Evolutionary conservation across 1,140 invertebrate species (phyloP), one percentile per base, ranked within the genome.

Genomic region (Nasonia vitripennis): DNA sequence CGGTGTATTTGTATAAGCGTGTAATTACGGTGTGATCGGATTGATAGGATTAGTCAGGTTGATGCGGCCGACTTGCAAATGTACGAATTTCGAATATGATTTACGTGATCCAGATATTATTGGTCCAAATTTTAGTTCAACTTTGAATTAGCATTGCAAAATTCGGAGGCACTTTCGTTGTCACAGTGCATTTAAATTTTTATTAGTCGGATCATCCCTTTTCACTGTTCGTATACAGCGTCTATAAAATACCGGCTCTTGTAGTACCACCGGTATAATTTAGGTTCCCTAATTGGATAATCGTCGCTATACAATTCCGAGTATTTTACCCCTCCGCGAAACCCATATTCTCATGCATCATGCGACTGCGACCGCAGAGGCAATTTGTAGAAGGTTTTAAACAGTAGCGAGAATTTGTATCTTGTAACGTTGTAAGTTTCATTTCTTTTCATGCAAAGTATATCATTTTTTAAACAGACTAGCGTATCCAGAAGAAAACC

Each of bases 281-380:
- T 37, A 78, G 75, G 27, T 10, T n/a, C 20, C 41, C 34, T 27
- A 78, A 78, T 78, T 51, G 75, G 75, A 78, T 78, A 48, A 78
- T 78, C 45, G 75, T 45, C 75, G 9, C 75, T 34, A 20, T 34
- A 37, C 34, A 45, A n/a, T 12, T 45, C 48, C 9, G 6, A 79
- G 37, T 48, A 78, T 77, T 84, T 78, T 27, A 84, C 62, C 87
- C 84, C 83, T 86, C 34, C 10, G 17, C 73, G 68, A 71, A 34
- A 71, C 27, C 23, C 68, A 34, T 71, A 71, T 62, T 62, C 68
- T 31, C 68, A 51, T 27, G 75, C 23, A 48, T 31, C 2, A 23
- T 51, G 9, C 37, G 37, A 14, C n/a, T 78, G 17, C 31, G 11
- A 51, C 77, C 77, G 17, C 77, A 48, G 51, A 51, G 27, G 75